Base-by-base conservation (phyloP, 2,888 invertebrate genomes). In the Euplagia quadripunctaria region DNA sequence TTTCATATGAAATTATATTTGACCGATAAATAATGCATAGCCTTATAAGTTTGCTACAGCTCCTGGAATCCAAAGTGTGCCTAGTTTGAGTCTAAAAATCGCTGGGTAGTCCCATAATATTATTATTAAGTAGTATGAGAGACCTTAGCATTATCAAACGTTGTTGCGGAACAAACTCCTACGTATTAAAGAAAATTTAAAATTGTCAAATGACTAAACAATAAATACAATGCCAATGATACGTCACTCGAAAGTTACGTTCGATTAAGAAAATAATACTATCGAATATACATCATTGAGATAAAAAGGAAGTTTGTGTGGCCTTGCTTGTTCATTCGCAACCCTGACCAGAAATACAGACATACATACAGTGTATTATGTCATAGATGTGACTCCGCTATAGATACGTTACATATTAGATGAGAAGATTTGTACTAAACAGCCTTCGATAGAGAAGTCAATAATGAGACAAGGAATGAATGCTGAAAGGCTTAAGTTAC, bases 221-320 rank as follows among this genome's bases (percentile, higher is more conserved):
- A 49, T 20, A 12, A 31, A 16, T 65, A 49, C 4, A 20, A 20
- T 9, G 20, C 20, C 65, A 20, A 65, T 46, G 17, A 64, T 55
- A 74, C 66, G 58, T 70, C 58, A 70, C 41, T 58, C 71, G 64
- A 31, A 42, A 17, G 72, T 79, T 74, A 68, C 79, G 74, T 14
- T 69, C 70, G 74, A 71, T 73, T 74, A 67, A 76, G 43, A 77
- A 72, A 80, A 68, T 42, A n/a, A 75, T 67, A 73, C 67, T 73
- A 73, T 49, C 63, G 16, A 70, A 68, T 66, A 68, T 55, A 79
- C 76, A 77, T 75, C 67, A 14, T 65, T 76, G 70, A 77, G 75
- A 77, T 82, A 77, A 82, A 83, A 71, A 83, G 82, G 82, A 83
- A 83, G 77, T 71, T 64, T 65, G 64, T 70, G 65, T 55, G 76